Evolutionary conservation across 2,113 vertebrate species (phyloP), one percentile per base, ranked within the genome.

Genomic region (Esox niger): DNA sequence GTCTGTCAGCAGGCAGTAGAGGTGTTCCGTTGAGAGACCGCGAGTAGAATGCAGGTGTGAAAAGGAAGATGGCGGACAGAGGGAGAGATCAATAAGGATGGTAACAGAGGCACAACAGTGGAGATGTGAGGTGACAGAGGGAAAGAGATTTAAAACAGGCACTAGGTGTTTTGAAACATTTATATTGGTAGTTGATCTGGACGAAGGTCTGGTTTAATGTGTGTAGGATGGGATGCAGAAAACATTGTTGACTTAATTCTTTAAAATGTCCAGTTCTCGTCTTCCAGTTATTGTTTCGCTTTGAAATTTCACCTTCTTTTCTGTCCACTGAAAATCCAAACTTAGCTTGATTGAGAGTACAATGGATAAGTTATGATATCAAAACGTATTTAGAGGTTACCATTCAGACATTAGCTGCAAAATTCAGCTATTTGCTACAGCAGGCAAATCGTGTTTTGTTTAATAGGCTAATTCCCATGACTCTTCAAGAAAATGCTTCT

Each of bases 21-120:
- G 47, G 15, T 6, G n/a, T 10, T 43, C 38, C 38, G 3, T 43
- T 52, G 47, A 52, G 47, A 52, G 20, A 62, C 21, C 9, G 25
- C 66, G 56, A 33, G 71, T 64, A 65, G 69, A 70, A 67, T 58
- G 65, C 74, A 71, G 68, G 68, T 68, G 55, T 46, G 20, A 69
- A 57, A 66, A 68, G 55, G 54, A 65, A 73, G 79, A 84, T 67
- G 66, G 78, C 59, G 73, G 64, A 74, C 20, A 30, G 66, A 71
- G 76, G 74, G 66, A 71, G 76, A 75, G 66, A 52, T 30, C 47
- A 43, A 17, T 20, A 66, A 69, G 30, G 29, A 47, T 64, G 64
- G 27, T 63, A 46, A 35, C 64, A 69, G 27, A 55, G 21, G 82
- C 79, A 71, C 31, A 73, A 77, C 35, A 32, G 13, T 33, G 33